phyloP scores from a whole-genome alignment of 1,140 invertebrate species.

The Meloidogyne hapla region DNA sequence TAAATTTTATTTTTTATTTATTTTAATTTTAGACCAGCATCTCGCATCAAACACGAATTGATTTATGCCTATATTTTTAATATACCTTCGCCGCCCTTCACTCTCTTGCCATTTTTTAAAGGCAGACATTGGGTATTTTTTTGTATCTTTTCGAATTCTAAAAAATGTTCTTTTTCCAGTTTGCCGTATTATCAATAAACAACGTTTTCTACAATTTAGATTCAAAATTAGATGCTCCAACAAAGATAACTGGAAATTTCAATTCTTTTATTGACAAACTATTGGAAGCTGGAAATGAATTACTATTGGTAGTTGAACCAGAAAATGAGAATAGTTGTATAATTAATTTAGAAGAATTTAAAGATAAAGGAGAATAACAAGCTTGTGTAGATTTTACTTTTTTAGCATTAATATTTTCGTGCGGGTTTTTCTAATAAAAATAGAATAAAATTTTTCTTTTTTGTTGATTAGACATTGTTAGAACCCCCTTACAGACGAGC shows the following conservation, averaged over 20 bases:
- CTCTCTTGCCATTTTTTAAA: slow-evolving; percentile 40
- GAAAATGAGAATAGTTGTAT: slow-evolving; percentile 30
- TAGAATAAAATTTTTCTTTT: too few species aligned
- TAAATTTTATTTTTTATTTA: slow-evolving; percentile 10
- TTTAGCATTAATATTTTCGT: background rate
- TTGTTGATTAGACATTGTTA: too few species aligned
- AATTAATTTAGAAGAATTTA: background rate
- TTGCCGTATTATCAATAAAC: slow-evolving; percentile 39
- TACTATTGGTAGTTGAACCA: slow-evolving; percentile 29
- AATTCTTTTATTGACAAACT: slow-evolving; percentile 35
- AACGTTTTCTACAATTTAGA: slow-evolving; percentile 48
- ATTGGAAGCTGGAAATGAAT: slow-evolving; percentile 33
- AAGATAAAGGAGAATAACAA: background rate
- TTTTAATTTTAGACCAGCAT: slow-evolving; percentile 39
- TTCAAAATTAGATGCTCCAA: slow-evolving; percentile 42
- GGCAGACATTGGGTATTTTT: slow-evolving; percentile 51
- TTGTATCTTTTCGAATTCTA: slow-evolving; percentile 5
- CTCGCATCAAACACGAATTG: slow-evolving; percentile 32
- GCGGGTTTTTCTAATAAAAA: background rate
- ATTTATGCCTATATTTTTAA: slow-evolving; percentile 48
- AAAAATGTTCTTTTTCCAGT: slow-evolving; percentile 30
- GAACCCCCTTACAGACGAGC: too few species aligned
- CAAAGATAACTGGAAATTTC: slow-evolving; percentile 37
- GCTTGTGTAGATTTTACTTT: too few species aligned
- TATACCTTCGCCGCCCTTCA: slow-evolving; percentile 39